phyloP scores from a whole-genome alignment of 2,888 invertebrate genomes.

The Euplagia quadripunctaria region DNA sequence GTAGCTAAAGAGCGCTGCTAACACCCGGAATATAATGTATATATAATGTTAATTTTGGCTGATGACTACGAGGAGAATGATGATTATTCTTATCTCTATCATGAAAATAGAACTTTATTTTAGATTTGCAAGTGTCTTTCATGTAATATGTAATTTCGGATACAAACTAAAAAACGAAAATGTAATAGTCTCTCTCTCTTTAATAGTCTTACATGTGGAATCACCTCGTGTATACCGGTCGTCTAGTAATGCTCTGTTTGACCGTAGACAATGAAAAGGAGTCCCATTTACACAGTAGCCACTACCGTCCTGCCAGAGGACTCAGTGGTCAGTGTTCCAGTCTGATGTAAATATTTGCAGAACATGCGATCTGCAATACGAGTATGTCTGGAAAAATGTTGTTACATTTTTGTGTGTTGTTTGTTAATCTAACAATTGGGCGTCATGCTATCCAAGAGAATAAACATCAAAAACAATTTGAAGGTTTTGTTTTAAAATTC shows the following conservation, averaged over 20 bases:
- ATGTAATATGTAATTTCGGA: no score
- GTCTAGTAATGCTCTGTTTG: conserved; percentile 26
- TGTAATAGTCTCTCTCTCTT: no score
- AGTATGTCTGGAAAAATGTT: conserved; percentile 1
- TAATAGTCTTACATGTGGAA: conserved; percentile 5
- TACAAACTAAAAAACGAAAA: no score
- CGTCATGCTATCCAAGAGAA: conserved; percentile 1
- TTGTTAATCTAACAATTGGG: background rate
- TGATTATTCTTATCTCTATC: no score
- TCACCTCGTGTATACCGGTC: conserved; percentile 32
- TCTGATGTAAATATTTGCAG: conserved; percentile 23
- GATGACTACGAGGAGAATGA: no score
- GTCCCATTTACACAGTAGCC: conserved; percentile 35
- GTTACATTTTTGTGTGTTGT: no score
- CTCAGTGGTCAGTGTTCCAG: conserved; percentile 41
- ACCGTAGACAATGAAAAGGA: conserved; percentile 27
- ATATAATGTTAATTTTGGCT: no score
- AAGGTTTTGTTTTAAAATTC: no score
- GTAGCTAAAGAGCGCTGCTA: no score
- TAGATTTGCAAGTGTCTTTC: background rate
- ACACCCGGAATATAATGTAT: no score
- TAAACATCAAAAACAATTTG: background rate
- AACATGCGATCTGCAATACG: conserved; percentile 28
- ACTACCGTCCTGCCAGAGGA: conserved; percentile 31
- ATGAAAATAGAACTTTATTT: no score